These are phyloP conservation scores for Hirtodrosophila alboralis DNA, from an alignment of 2,888 invertebrate genomes.

Conservation along the genomic window DNA sequence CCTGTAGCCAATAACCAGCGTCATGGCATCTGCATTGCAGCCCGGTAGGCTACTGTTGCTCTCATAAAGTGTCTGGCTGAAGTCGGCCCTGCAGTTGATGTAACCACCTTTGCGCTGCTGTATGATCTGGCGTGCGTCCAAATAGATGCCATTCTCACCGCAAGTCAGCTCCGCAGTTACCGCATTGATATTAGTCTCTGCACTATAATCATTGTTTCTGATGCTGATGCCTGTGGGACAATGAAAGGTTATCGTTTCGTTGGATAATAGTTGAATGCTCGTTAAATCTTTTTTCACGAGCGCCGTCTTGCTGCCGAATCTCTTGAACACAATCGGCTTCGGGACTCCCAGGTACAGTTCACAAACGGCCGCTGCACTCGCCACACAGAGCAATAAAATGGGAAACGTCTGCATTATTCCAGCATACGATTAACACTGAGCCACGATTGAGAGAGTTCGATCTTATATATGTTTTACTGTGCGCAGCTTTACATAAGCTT, in stretches of 20 bases:
- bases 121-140: neutral
- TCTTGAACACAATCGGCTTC: slow-evolving; percentile 34
- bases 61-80: slow-evolving; percentile 25
- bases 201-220: neutral
- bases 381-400: slow-evolving; percentile 5
- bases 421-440: slow-evolving; percentile 21
- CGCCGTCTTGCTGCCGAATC: slow-evolving; percentile 38
- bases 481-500: neutral
- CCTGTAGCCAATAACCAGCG: slow-evolving; percentile 36
- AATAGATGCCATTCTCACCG: slow-evolving; percentile 1
- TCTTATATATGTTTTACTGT: no score
- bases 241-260: slow-evolving; percentile 33
- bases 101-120: fast-evolving
- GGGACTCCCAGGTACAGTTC: neutral
- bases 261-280: neutral
- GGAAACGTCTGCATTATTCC: slow-evolving; percentile 7
- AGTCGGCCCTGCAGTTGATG: slow-evolving; percentile 4
- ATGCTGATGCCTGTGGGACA: slow-evolving; percentile 17
- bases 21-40: slow-evolving; percentile 32
- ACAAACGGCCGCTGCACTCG: slow-evolving; percentile 5
- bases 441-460: no score
- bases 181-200: neutral
- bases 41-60: slow-evolving; percentile 33
- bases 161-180: slow-evolving; percentile 18
- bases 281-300: slow-evolving; percentile 1